phyloP scores from a whole-genome alignment of 2,113 vertebrate genomes.

The Leucopsar rothschildi region DNA sequence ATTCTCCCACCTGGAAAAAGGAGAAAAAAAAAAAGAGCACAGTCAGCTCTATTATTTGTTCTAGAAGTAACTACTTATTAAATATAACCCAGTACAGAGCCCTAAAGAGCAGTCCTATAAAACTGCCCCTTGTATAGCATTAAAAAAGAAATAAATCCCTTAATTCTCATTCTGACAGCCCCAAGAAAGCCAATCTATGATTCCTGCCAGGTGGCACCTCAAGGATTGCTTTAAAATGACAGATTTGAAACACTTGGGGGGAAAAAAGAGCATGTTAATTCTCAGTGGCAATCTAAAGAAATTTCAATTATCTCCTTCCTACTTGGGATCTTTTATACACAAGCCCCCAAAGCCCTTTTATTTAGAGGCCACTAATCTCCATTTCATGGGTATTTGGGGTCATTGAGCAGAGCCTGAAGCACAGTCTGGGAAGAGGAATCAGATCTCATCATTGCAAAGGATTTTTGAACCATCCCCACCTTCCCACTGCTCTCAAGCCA shows the following conservation, averaged over 20 bases:
- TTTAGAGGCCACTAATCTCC: neutral
- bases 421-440: neutral
- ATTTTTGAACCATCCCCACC: neutral
- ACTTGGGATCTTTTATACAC: neutral
- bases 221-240: neutral
- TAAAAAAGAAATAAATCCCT: neutral
- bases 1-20: constrained; percentile 90
- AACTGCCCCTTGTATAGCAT: neutral
- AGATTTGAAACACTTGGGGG: neutral
- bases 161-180: neutral
- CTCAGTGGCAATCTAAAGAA: neutral
- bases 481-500: neutral
- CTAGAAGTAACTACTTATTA: neutral
- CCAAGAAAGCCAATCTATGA: neutral
- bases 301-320: neutral
- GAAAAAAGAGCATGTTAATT: neutral
- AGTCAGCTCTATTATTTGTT: neutral
- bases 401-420: neutral
- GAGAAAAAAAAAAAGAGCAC: neutral
- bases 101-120: neutral
- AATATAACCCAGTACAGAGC: neutral
- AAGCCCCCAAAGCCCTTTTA: neutral
- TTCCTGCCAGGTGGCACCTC: neutral
- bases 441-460: neutral
- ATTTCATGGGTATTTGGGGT: neutral